phyloP scores from a whole-genome alignment of 2,888 invertebrate genomes.

The Spilosoma lubricipeda region DNA sequence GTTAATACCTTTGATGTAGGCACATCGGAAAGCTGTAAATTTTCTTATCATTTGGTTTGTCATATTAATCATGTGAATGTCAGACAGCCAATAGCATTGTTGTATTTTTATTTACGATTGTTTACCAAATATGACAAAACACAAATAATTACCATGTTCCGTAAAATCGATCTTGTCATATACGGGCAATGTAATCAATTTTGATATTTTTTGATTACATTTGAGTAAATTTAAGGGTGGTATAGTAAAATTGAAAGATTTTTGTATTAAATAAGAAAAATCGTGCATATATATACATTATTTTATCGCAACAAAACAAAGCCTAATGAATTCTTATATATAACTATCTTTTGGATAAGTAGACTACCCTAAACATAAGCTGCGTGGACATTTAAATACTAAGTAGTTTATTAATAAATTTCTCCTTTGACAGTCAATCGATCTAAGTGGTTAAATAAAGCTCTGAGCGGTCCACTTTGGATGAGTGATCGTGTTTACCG shows the following conservation, averaged over 20 bases:
- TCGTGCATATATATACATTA: not conserved
- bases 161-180: not conserved
- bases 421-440: conserved; percentile 10
- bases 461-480: not conserved
- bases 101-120: not conserved
- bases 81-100: not conserved
- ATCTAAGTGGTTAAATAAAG: conserved; percentile 12
- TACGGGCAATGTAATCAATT: no score
- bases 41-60: not conserved
- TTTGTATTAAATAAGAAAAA: no score
- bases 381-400: not conserved
- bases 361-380: not conserved
- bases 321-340: not conserved
- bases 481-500: conserved; percentile 23
- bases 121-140: not conserved
- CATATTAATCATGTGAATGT: not conserved
- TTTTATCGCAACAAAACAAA: not conserved
- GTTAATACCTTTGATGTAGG: not conserved
- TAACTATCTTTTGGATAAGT: not conserved
- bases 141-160: not conserved
- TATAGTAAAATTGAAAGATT: no score
- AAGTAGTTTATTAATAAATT: conserved; percentile 1
- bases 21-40: not conserved
- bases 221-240: no score
- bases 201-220: no score